Evolutionary conservation across 2,888 invertebrate species (phyloP), one percentile per base, ranked within the genome.

Genomic region (Cylloceria caligata): DNA sequence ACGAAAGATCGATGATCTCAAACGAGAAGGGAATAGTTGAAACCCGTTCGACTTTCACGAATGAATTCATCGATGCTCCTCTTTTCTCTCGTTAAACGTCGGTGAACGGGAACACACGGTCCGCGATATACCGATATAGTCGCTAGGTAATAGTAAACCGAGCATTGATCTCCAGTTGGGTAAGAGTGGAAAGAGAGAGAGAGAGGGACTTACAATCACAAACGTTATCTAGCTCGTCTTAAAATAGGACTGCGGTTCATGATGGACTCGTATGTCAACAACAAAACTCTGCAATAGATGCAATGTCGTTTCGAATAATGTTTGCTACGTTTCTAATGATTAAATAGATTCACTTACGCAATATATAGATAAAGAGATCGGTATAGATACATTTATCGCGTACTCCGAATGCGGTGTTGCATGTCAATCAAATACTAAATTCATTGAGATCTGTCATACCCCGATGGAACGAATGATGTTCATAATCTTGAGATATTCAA

Each of bases 11-110:
- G 67, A 76, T 72, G 71, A 72, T 79, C 74, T 55, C 57, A 39
- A 27, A 21, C 62, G 19, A 49, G 49, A 62, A 39, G 55, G 42
- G 65, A 78, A 42, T 64, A 34, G 24, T 16, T 62, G 55, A 24
- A 80, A 82, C 75, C 72, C 65, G 75, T 65, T 85, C 78, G 71
- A 84, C 84, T 86, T 86, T 86, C 84, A 82, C 81, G 76, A 74
- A 83, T 76, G 81, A 83, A 83, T 86, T 81, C 75, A 75, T 80
- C 69, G 72, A 71, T 47, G 45, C 47, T 24, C 39, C 65, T 57
- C 34, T 69, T 55, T 57, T 21, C 57, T 27, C 62, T 47, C 55
- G 39, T 65, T 47, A 27, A 11, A 19, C 34, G 64, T 57, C 9
- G 45, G 65, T 42, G 64, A 82, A 78, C 78, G 78, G 57, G 75